Percentiles rank a stretch among this genome's conserved stretches.
Evolutionary conservation across 2,113 vertebrate genomes (phyloP).

Genomic region (Ceyx margarethae): DNA sequence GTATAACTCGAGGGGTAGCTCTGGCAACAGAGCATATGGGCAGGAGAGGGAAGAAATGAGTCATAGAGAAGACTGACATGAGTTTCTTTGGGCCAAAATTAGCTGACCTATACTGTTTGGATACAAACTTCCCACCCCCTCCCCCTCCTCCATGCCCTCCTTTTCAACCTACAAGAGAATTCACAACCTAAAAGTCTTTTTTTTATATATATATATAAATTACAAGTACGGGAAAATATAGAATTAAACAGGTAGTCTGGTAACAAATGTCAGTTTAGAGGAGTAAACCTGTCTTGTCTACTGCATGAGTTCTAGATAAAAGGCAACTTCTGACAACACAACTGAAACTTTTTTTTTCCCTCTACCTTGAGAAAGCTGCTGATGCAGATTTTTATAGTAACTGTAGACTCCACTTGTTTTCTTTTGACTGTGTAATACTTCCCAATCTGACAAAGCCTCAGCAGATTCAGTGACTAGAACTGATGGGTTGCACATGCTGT

Average conservation of each 20-base stretch:
- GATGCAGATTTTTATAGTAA: neutral
- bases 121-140: neutral
- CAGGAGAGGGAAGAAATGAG: slow-evolving; percentile 18
- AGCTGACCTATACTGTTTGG: slow-evolving; percentile 21
- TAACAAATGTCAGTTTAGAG: neutral
- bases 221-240: neutral
- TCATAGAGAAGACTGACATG: neutral
- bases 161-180: neutral
- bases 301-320: neutral
- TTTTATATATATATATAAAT: neutral
- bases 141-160: neutral
- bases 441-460: slow-evolving; percentile 11
- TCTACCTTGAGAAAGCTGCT: neutral
- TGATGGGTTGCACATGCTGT: neutral
- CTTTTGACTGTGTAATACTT: neutral
- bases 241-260: neutral
- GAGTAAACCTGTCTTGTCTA: neutral
- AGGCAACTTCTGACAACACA: neutral
- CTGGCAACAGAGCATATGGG: neutral
- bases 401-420: neutral
- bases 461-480: neutral
- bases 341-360: neutral
- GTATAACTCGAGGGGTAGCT: neutral
- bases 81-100: slow-evolving; percentile 26
- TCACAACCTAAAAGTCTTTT: neutral